A percentile compares a stretch with the other conserved stretches of the same genome.
These are phyloP conservation scores for Nomada lathburiana DNA, from an alignment of 2,888 invertebrate genomes.

Conservation along the genomic window DNA sequence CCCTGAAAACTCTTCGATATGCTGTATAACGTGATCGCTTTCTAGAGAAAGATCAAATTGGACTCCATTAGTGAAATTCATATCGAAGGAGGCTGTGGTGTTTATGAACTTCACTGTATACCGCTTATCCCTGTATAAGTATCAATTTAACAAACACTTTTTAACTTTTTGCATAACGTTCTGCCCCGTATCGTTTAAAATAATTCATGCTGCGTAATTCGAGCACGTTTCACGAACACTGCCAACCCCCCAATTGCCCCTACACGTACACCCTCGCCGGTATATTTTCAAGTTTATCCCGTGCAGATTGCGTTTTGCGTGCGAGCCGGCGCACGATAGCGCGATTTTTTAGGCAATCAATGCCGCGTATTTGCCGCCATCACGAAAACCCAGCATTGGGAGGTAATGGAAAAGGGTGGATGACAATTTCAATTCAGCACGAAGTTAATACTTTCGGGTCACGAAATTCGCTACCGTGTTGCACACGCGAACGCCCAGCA, in stretches of 20 bases:
- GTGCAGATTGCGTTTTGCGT: neutral
- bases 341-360: constrained; percentile 17
- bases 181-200: neutral
- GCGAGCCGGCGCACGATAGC: neutral
- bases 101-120: too few species aligned
- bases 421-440: constrained; percentile 42
- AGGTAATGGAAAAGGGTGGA: constrained; percentile 1
- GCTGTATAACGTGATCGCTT: too few species aligned
- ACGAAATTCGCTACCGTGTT: constrained; percentile 45
- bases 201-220: neutral
- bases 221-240: neutral
- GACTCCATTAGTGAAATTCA: too few species aligned
- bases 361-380: neutral
- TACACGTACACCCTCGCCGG: neutral
- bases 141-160: too few species aligned
- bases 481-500: constrained; percentile 46
- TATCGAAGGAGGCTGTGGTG: too few species aligned
- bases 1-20: too few species aligned
- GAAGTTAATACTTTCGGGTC: constrained; percentile 55
- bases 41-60: too few species aligned
- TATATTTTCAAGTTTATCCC: neutral
- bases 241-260: neutral
- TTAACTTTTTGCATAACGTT: too few species aligned
- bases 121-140: too few species aligned
- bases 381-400: constrained; percentile 1